A percentile compares a stretch with the other conserved stretches of the same genome.
phyloP scores from a whole-genome alignment of 2,888 invertebrate genomes.

The Tromatobia lineatoria region DNA sequence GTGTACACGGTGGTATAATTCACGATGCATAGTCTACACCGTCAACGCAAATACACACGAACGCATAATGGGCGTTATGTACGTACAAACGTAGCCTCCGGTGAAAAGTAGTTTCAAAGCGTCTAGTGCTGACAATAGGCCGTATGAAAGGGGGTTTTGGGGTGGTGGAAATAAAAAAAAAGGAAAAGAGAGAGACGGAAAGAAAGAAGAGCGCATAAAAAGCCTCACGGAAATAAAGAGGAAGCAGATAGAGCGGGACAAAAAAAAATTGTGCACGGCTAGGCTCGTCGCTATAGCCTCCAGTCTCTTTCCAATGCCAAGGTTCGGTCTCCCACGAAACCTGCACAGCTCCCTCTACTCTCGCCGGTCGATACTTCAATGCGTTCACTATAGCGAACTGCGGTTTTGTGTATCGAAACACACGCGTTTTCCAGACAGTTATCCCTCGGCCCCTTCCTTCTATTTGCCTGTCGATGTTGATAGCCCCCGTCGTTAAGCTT shows the following conservation, averaged over 20 bases:
- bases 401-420: constrained; percentile 29
- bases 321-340: constrained; percentile 66
- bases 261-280: constrained; percentile 59
- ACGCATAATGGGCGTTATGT: constrained; percentile 64
- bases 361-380: constrained; percentile 63
- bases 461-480: not conserved
- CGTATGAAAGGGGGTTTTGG: constrained; percentile 52
- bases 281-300: constrained; percentile 38
- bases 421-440: constrained; percentile 53
- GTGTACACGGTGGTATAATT: constrained; percentile 7
- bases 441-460: not conserved
- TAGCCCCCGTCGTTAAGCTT: constrained; percentile 64
- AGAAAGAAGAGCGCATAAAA: constrained; percentile 62
- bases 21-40: constrained; percentile 20
- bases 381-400: constrained; percentile 26
- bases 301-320: constrained; percentile 69
- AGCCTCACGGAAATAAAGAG: constrained; percentile 65
- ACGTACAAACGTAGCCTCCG: constrained; percentile 69
- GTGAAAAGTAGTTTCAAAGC: constrained; percentile 79
- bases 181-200: constrained; percentile 70
- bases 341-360: constrained; percentile 14
- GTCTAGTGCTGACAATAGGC: constrained; percentile 77
- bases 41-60: constrained; percentile 62
- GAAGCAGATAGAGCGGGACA: constrained; percentile 53
- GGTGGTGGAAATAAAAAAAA: constrained; percentile 54